phyloP scores from a whole-genome alignment of 2,113 vertebrate genomes.

The Corythoichthys intestinalis region DNA sequence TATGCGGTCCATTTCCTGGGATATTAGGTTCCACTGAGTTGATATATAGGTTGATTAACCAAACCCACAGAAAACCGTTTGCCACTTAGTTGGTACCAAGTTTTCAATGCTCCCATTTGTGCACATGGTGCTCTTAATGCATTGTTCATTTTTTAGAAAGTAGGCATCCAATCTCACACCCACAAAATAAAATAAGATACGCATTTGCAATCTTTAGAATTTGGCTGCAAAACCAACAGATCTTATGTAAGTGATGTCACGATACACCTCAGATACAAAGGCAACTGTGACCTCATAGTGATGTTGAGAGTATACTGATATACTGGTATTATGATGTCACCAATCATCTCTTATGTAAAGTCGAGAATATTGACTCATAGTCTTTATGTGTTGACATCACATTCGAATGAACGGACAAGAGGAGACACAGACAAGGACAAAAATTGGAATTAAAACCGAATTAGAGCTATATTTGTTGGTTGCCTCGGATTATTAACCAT shows the following conservation, averaged over 20 bases:
- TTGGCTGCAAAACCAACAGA: not conserved
- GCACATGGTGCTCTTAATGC: not conserved
- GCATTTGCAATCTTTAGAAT: not conserved
- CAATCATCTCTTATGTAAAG: conserved; percentile 1
- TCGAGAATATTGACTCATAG: not conserved
- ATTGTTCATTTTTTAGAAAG: not conserved
- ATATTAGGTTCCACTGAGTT: not conserved
- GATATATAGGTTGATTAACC: not conserved
- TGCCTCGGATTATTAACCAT: not conserved
- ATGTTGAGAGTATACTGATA: not conserved
- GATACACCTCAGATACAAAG: not conserved
- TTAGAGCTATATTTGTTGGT: not conserved
- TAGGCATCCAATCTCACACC: too few relatives aligned
- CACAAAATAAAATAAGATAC: not conserved
- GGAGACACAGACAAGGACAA: not conserved
- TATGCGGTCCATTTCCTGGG: not conserved
- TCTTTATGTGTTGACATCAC: not conserved
- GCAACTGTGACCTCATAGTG: not conserved
- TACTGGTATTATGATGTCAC: not conserved
- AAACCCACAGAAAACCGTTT: not conserved
- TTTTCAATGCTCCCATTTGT: not conserved
- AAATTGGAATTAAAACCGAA: not conserved
- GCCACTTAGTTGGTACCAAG: not conserved
- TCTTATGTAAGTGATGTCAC: not conserved
- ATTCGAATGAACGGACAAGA: not conserved